These are phyloP conservation scores for Psococerastis gibbosa DNA, from an alignment of 2,888 invertebrate genomes.

Conservation along the genomic window DNA sequence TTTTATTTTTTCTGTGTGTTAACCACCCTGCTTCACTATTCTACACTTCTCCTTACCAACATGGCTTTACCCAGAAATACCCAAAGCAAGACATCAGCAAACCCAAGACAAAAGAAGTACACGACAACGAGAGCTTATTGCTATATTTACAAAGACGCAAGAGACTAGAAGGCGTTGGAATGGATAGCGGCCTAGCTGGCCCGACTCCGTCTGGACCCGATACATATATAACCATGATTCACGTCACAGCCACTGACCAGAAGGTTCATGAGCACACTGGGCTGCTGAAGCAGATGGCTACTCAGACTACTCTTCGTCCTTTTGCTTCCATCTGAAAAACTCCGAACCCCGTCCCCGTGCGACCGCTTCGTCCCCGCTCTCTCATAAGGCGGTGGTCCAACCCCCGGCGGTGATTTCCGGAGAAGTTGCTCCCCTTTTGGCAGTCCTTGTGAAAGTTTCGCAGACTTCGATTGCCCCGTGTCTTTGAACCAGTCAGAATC, in stretches of 20 bases:
- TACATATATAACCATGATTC: slow-evolving; percentile 78
- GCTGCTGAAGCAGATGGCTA: slow-evolving; percentile 19
- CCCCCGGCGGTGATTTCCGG: neutral
- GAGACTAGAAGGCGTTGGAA: neutral
- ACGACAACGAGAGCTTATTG: neutral
- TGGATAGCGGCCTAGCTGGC: neutral
- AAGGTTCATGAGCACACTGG: slow-evolving; percentile 82
- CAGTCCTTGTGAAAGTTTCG: neutral
- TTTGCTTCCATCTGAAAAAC: neutral
- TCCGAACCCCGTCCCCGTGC: neutral
- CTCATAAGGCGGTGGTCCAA: neutral
- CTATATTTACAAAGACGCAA: neutral
- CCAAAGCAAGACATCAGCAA: too few species aligned
- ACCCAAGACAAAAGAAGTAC: neutral
- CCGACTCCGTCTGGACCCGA: slow-evolving; percentile 31
- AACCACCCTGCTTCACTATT: too few species aligned
- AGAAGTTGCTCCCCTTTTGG: neutral
- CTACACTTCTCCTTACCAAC: too few species aligned
- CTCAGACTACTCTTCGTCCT: neutral
- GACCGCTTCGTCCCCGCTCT: neutral
- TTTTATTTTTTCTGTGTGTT: too few species aligned
- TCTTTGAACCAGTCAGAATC: neutral
- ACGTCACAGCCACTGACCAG: slow-evolving; percentile 90
- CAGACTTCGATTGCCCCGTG: neutral
- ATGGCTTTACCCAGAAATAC: too few species aligned